These are phyloP conservation scores for Oryzias javanicus DNA, from an alignment of 2,113 vertebrate genomes.

Conservation along the genomic window DNA sequence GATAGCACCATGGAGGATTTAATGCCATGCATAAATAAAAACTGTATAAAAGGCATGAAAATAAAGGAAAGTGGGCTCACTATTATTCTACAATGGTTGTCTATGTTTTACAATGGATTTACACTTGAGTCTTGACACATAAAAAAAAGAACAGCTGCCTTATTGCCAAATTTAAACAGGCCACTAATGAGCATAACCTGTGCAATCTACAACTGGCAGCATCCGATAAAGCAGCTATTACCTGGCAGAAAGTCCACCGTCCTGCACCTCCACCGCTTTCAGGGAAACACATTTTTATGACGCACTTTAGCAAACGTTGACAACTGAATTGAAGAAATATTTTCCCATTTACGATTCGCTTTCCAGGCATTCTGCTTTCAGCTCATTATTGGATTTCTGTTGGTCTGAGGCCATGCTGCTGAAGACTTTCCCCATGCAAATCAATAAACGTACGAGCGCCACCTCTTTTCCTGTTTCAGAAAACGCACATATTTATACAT, in stretches of 20 bases:
- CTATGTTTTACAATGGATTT: no score
- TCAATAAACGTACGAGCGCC: slow-evolving; percentile 19
- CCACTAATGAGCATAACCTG: slow-evolving; percentile 40
- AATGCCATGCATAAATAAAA: no score
- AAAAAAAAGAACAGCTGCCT: neutral
- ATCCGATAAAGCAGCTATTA: slow-evolving; percentile 9
- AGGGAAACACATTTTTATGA: slow-evolving; percentile 26
- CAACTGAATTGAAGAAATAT: slow-evolving; percentile 26
- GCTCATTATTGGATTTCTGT: slow-evolving; percentile 26
- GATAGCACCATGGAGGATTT: no score
- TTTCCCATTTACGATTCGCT: slow-evolving; percentile 9
- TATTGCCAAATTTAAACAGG: slow-evolving; percentile 6
- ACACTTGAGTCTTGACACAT: no score
- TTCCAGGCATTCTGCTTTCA: slow-evolving; percentile 12
- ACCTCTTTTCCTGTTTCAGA: neutral
- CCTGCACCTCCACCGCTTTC: slow-evolving; percentile 5
- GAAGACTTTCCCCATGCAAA: slow-evolving; percentile 15
- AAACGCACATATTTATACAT: neutral
- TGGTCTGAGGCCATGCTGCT: slow-evolving; percentile 18
- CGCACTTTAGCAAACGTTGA: slow-evolving; percentile 20
- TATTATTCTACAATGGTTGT: no score
- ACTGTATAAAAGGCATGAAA: no score
- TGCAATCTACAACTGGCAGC: slow-evolving; percentile 21
- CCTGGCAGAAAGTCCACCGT: slow-evolving; percentile 12
- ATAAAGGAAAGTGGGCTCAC: no score